A percentile compares a stretch with the other conserved stretches of the same genome.
These are phyloP conservation scores for Chinchilla lanigera DNA, from an alignment of 2,113 vertebrate species.

Conservation along the genomic window DNA sequence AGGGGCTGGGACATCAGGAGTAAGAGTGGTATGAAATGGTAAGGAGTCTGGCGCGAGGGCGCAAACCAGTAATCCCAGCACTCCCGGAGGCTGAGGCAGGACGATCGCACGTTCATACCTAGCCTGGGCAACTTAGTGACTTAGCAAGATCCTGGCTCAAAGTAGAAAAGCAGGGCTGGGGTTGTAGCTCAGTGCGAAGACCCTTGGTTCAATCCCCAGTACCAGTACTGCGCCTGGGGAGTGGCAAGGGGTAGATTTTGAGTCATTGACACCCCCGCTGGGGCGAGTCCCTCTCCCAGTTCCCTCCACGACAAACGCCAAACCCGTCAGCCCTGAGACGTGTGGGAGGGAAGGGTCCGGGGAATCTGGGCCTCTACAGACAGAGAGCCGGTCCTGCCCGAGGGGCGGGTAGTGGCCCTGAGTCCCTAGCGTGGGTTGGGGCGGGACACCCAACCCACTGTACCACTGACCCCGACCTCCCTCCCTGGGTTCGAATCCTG, in stretches of 20 bases:
- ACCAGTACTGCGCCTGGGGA: too few relatives aligned
- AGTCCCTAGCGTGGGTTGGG: not conserved
- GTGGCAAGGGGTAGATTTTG: not conserved
- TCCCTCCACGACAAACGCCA: not conserved
- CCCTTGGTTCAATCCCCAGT: not conserved
- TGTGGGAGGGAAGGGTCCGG: not conserved
- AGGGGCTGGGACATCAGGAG: not conserved
- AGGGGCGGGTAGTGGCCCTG: too few relatives aligned
- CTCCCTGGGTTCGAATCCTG: not conserved
- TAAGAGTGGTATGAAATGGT: not conserved
- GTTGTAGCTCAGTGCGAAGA: not conserved
- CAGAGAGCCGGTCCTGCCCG: not conserved
- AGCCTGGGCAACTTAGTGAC: not conserved
- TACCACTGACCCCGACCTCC: not conserved
- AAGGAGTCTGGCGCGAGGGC: not conserved
- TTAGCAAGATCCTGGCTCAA: not conserved
- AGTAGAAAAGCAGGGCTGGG: too few relatives aligned
- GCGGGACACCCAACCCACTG: not conserved
- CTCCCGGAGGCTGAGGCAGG: not conserved
- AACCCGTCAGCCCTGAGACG: not conserved
- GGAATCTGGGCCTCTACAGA: not conserved
- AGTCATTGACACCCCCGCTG: not conserved
- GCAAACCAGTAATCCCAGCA: too few relatives aligned
- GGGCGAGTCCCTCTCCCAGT: not conserved
- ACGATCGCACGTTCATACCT: not conserved